A percentile compares a stretch with the other conserved stretches of the same genome.
Evolutionary conservation across 2,888 invertebrate species (phyloP).

Genomic region (Pristionchus fissidentatus): DNA sequence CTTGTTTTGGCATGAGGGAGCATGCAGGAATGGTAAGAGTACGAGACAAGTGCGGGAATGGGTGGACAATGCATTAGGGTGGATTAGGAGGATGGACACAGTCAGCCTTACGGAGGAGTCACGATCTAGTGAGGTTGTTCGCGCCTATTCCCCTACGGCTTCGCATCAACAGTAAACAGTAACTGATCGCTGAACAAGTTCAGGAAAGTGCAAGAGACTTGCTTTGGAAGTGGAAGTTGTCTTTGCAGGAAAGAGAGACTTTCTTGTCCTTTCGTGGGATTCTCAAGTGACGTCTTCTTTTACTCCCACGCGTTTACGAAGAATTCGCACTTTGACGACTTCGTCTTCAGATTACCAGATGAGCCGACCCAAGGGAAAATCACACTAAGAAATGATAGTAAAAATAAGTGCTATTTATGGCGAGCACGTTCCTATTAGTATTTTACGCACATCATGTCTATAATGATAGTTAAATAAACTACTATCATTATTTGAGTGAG

Average conservation of each 20-base stretch:
- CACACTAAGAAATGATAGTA: too few relatives aligned
- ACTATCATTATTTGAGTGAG: too few relatives aligned
- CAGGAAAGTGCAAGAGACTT: too few relatives aligned
- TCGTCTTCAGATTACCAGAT: too few relatives aligned
- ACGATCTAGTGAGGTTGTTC: neutral
- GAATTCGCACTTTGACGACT: too few relatives aligned
- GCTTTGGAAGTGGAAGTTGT: neutral
- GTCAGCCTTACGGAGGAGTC: neutral
- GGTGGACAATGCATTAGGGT: too few relatives aligned
- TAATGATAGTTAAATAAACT: too few relatives aligned
- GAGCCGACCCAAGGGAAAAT: too few relatives aligned
- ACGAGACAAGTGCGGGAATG: neutral
- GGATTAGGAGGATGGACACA: neutral
- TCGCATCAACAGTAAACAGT: neutral
- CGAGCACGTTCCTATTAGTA: too few relatives aligned
- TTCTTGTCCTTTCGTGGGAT: neutral
- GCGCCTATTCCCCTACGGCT: neutral
- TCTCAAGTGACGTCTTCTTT: neutral
- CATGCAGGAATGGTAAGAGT: slow-evolving; percentile 21
- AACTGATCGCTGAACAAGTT: too few relatives aligned
- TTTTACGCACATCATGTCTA: too few relatives aligned
- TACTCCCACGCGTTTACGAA: slow-evolving; percentile 10
- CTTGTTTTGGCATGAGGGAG: slow-evolving; percentile 2
- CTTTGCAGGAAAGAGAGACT: neutral
- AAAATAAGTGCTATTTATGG: too few relatives aligned